phyloP scores from a whole-genome alignment of 2,888 invertebrate species.

The Drosophila subsilvestris region DNA sequence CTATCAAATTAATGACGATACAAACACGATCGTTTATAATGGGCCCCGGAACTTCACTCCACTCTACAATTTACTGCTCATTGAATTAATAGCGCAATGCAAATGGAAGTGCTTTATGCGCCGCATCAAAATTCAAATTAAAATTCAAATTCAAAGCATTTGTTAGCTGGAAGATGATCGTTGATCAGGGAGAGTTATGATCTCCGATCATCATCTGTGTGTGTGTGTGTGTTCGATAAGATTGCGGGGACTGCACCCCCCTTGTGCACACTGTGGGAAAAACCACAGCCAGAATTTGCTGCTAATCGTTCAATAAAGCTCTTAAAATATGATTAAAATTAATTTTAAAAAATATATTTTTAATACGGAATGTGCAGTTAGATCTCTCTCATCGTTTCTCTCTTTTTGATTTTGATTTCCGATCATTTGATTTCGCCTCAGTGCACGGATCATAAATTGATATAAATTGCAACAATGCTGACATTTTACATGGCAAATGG shows the following conservation, averaged over 20 bases:
- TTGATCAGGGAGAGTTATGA: slow-evolving; percentile 6
- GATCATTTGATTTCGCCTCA: neutral
- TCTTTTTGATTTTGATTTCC: neutral
- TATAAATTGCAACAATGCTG: slow-evolving; percentile 56
- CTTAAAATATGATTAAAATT: no score
- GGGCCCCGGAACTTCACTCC: slow-evolving; percentile 19
- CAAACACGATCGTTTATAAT: slow-evolving; percentile 26
- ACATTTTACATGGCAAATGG: slow-evolving; percentile 74
- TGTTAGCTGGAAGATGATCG: slow-evolving; percentile 50
- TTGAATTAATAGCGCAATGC: slow-evolving; percentile 35
- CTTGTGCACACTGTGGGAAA: neutral
- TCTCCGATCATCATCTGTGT: no score
- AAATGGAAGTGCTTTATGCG: slow-evolving; percentile 40
- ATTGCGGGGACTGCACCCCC: slow-evolving; percentile 9
- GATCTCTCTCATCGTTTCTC: no score
- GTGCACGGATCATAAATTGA: slow-evolving; percentile 23
- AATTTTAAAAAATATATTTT: no score
- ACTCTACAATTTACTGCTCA: slow-evolving; percentile 16
- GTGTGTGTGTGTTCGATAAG: neutral
- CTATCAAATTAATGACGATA: slow-evolving; percentile 29
- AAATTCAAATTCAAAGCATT: slow-evolving; percentile 60
- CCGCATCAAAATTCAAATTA: slow-evolving; percentile 59
- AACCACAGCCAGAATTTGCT: no score
- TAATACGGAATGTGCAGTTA: neutral
- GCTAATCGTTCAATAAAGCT: no score